These are phyloP conservation scores for Columba janthina DNA, from an alignment of 2,113 vertebrate species.

Conservation along the genomic window DNA sequence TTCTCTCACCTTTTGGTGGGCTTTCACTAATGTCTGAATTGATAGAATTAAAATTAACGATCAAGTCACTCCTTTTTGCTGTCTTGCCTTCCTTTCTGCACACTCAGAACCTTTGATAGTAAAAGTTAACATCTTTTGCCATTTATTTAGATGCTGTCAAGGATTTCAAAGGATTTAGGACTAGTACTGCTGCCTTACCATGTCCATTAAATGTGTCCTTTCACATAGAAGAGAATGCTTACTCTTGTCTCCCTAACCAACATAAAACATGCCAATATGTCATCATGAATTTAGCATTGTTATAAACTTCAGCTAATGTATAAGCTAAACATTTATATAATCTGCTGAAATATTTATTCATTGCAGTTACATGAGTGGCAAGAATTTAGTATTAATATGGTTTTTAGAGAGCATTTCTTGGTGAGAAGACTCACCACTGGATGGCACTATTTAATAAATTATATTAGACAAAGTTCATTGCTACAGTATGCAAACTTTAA, in stretches of 20 bases:
- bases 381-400: fast-evolving
- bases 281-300: not conserved
- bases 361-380: not conserved
- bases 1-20: not conserved
- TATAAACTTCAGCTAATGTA: not conserved
- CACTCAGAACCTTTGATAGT: not conserved
- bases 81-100: not conserved
- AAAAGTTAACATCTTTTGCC: not conserved
- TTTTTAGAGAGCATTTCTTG: not conserved
- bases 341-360: not conserved
- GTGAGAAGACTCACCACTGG: constrained; percentile 54
- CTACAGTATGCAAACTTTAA: not conserved
- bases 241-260: not conserved
- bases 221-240: not conserved
- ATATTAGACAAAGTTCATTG: not conserved
- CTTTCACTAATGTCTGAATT: not conserved
- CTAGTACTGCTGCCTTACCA: not conserved
- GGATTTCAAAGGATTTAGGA: not conserved
- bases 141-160: not conserved
- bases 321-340: not conserved
- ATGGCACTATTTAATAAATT: constrained; percentile 70
- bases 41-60: not conserved
- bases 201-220: not conserved
- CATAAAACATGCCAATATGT: not conserved
- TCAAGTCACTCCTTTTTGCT: not conserved